Conservation (phyloP, 2,113 vertebrate genomes). For the Bubalus kerabau region DNA sequence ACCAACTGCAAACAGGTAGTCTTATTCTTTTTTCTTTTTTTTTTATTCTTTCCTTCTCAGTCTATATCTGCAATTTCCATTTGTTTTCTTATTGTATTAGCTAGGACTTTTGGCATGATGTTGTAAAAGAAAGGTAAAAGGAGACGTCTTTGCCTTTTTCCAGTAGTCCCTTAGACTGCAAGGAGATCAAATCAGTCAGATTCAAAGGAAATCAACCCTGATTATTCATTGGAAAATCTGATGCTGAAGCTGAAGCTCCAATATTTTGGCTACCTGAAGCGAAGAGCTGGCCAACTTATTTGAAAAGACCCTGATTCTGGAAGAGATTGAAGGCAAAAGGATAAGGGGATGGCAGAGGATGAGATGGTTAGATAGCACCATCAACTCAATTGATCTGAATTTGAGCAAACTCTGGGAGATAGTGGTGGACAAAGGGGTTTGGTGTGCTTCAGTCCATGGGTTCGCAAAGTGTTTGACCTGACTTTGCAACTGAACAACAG, state of each 20-base stretch:
- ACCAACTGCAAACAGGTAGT: neutral
- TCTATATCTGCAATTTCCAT: neutral
- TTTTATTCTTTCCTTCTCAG: neutral
- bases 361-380: neutral
- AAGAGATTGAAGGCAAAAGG: neutral
- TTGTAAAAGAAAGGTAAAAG: neutral
- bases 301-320: neutral
- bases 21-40: neutral
- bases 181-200: neutral
- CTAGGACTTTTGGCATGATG: neutral
- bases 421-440: neutral
- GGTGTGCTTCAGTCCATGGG: neutral
- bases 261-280: neutral
- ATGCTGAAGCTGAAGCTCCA: neutral
- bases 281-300: rapidly evolving
- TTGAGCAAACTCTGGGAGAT: neutral
- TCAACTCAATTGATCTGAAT: neutral
- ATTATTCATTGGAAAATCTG: neutral
- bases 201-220: neutral
- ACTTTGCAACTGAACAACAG: neutral
- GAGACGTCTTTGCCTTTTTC: neutral
- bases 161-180: neutral
- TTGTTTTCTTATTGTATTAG: neutral
- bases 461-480: rapidly evolving
- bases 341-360: neutral